These are phyloP conservation scores for Xiphorhynchus erythropygius DNA, from an alignment of 2,797 vertebrate genomes.

Conservation along the genomic window DNA sequence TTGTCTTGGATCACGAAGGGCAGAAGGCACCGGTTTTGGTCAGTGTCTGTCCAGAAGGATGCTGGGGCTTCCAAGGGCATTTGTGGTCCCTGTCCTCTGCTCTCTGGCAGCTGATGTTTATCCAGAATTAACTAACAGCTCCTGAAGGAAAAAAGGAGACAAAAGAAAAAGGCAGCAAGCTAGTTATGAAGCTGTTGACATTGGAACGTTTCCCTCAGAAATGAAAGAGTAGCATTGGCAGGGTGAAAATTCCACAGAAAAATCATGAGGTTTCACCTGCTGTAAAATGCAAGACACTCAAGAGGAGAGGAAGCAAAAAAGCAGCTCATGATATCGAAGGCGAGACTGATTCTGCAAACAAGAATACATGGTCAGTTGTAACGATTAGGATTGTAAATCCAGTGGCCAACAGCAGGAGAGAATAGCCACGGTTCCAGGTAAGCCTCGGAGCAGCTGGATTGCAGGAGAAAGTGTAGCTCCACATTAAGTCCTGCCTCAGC, in stretches of 20 bases:
- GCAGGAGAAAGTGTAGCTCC: neutral
- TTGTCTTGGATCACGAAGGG: neutral
- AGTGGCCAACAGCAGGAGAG: neutral
- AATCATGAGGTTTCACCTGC: neutral
- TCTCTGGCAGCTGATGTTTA: constrained; percentile 14
- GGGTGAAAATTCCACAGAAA: neutral
- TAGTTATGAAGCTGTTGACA: neutral
- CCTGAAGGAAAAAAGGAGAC: constrained; percentile 43
- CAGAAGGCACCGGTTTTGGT: constrained; percentile 64
- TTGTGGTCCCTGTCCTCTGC: constrained; percentile 43
- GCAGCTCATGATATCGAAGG: neutral
- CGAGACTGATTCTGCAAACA: neutral
- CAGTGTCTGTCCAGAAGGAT: constrained; percentile 52
- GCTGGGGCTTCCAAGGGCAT: neutral
- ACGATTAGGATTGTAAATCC: neutral
- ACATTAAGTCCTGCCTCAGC: neutral
- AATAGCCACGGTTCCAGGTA: neutral
- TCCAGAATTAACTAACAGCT: constrained; percentile 66
- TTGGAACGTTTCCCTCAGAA: neutral
- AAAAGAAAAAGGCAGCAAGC: constrained; percentile 13
- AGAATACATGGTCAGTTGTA: neutral
- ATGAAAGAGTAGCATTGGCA: neutral
- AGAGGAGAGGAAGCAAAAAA: neutral
- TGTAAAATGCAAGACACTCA: neutral
- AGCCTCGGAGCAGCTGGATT: neutral